phyloP scores from a whole-genome alignment of 2,113 vertebrate genomes.

The Rattus rattus region DNA sequence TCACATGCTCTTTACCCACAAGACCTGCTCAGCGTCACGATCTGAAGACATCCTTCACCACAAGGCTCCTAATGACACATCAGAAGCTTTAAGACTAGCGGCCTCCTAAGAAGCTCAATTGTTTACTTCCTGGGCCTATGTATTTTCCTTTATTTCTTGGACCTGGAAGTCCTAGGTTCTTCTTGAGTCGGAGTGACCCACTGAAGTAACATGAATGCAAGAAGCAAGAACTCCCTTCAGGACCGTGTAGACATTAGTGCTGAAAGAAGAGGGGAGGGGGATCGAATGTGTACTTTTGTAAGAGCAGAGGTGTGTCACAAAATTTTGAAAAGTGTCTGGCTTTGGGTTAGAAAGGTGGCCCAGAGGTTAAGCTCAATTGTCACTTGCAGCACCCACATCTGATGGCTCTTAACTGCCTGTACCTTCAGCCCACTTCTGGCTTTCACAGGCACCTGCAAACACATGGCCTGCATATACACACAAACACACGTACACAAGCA shows the following conservation, averaged over 20 bases:
- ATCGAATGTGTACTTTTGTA: not conserved
- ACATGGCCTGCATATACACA: not conserved
- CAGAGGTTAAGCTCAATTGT: not conserved
- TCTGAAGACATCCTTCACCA: not conserved
- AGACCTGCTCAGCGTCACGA: not conserved
- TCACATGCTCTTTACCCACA: constrained; percentile 56
- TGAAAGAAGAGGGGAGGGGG: not conserved
- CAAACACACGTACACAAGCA: not conserved
- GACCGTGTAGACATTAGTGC: not conserved
- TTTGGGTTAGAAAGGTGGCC: not conserved
- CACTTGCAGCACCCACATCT: not conserved
- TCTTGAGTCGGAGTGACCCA: not conserved
- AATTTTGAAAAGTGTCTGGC: not conserved
- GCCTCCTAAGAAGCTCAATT: not conserved
- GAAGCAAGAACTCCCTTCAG: constrained; percentile 14
- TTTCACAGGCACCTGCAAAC: not conserved
- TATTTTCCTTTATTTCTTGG: not conserved
- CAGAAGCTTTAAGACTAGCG: not conserved
- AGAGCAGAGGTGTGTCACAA: constrained; percentile 3
- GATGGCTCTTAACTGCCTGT: not conserved
- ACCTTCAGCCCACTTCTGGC: not conserved
- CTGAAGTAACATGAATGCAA: not conserved
- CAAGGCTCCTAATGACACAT: not conserved
- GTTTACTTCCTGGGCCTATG: not conserved
- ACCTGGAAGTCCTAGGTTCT: not conserved